Evolutionary conservation across 2,113 vertebrate species (phyloP).

Genomic region (Tinamus guttatus): DNA sequence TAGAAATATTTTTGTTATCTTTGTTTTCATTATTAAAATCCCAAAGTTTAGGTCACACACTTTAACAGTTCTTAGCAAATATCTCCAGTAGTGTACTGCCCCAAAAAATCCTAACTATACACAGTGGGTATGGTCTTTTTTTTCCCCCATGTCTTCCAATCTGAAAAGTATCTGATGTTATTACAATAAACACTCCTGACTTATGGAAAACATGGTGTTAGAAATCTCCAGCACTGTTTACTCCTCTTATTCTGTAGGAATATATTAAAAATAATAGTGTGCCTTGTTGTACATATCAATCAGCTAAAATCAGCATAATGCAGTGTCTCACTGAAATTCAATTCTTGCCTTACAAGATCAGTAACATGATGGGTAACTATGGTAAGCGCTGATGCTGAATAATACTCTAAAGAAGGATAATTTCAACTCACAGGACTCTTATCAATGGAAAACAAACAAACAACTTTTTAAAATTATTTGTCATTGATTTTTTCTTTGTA

Average conservation of each 20-base stretch:
- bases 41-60: background rate
- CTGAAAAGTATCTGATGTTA: background rate
- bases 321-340: background rate
- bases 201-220: background rate
- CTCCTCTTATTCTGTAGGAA: background rate
- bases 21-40: background rate
- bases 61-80: background rate
- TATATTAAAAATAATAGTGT: background rate
- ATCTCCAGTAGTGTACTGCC: background rate
- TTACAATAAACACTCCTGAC: background rate
- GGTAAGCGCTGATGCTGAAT: background rate
- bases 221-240: background rate
- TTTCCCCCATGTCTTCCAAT: background rate
- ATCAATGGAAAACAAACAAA: background rate
- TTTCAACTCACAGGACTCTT: background rate
- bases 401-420: background rate
- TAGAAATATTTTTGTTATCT: background rate
- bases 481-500: background rate
- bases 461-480: background rate
- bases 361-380: background rate
- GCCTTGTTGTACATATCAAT: accelerated
- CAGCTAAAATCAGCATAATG: background rate
- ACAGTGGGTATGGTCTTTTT: background rate
- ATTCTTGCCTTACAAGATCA: background rate
- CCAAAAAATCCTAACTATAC: background rate